A percentile compares a stretch with the other conserved stretches of the same genome.
Conservation (phyloP, 2,113 vertebrate genomes). For the Candoia aspera region DNA sequence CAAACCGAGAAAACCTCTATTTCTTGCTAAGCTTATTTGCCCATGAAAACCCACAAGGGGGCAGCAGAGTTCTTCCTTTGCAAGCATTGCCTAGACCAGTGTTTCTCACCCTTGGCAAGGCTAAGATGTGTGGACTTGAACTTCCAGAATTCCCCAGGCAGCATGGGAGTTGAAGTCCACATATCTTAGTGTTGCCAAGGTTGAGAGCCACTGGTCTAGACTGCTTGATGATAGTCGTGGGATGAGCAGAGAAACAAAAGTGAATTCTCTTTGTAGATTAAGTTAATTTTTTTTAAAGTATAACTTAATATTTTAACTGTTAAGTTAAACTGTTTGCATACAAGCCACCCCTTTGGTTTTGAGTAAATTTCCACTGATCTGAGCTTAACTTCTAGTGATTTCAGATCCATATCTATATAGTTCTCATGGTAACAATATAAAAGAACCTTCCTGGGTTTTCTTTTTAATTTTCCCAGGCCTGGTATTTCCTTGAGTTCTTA, state of each 20-base stretch:
- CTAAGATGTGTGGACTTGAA: neutral
- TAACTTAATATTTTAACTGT: no score
- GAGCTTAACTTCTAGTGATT: neutral
- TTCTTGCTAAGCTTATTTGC: neutral
- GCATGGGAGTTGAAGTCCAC: neutral
- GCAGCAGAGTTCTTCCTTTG: constrained; percentile 3
- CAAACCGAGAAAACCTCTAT: neutral
- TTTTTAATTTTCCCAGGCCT: no score
- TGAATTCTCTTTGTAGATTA: neutral
- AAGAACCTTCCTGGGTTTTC: no score
- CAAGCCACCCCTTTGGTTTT: neutral
- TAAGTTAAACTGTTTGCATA: neutral
- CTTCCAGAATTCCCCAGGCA: neutral
- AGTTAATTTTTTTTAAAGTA: neutral
- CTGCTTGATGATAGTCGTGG: neutral
- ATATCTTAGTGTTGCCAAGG: neutral
- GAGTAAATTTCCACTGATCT: neutral
- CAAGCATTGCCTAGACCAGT: neutral
- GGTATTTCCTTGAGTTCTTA: no score
- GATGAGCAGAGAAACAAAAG: neutral
- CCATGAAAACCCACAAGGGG: neutral
- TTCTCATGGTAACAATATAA: neutral
- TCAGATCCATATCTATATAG: neutral
- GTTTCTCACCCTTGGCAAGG: neutral
- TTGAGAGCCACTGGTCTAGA: neutral